Evolutionary conservation across 35 echinoderm and acorn worm genomes (phyloP).

Genomic region (Lytechinus variegatus): DNA sequence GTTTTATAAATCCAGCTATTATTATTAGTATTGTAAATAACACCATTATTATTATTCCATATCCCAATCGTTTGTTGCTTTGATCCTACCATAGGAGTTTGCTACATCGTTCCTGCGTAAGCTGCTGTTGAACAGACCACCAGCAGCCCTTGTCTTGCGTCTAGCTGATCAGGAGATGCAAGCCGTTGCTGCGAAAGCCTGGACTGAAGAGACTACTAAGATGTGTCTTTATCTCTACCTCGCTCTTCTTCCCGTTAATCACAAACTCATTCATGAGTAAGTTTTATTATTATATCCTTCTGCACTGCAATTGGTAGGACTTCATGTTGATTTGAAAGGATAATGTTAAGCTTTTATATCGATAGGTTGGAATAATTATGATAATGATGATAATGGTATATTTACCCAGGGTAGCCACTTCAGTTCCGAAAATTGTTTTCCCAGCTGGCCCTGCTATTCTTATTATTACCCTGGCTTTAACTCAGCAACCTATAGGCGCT

Average conservation of each 20-base stretch:
- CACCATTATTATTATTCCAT: too few relatives aligned
- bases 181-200: slow-evolving; percentile 61
- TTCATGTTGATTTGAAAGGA: not conserved
- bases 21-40: too few relatives aligned
- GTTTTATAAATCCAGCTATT: too few relatives aligned
- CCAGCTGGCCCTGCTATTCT: too few relatives aligned
- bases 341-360: too few relatives aligned
- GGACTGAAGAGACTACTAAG: slow-evolving; percentile 89
- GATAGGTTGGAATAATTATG: too few relatives aligned
- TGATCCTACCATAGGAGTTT: slow-evolving; percentile 70
- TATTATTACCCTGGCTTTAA: too few relatives aligned
- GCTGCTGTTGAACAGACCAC: slow-evolving; percentile 70
- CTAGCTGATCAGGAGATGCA: slow-evolving; percentile 47
- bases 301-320: not conserved
- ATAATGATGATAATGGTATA: too few relatives aligned
- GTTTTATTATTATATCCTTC: slow-evolving; percentile 24
- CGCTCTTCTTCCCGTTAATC: slow-evolving; percentile 91
- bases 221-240: slow-evolving; percentile 95
- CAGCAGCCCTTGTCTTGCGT: slow-evolving; percentile 56
- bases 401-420: too few relatives aligned
- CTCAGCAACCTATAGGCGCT: too few relatives aligned
- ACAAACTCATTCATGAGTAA: slow-evolving; percentile 99
- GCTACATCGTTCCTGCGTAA: slow-evolving; percentile 70
- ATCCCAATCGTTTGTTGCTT: not conserved
- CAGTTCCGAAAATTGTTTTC: too few relatives aligned